Evolutionary conservation across 2,888 invertebrate species (phyloP), one percentile per base, ranked within the genome.

Genomic region (Tiliacea aurago): DNA sequence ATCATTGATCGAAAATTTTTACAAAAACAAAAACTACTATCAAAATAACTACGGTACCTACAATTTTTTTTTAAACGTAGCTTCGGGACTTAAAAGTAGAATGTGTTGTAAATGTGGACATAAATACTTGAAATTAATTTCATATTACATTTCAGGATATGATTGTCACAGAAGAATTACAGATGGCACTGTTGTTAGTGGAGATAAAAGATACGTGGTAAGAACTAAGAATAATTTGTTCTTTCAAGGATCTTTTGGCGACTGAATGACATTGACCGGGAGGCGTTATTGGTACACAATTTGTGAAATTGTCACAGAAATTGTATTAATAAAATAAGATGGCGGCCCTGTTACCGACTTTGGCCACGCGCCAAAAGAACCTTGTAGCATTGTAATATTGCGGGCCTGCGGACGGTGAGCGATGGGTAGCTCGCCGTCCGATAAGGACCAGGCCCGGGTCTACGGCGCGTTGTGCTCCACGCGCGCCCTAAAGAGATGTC

Each of bases 121-220:
- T 37, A 49, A 47, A n/a, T n/a, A 2, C 51, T 23, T 10, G 28
- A 28, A 10, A 41, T 28, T 43, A 15, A 11, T n/a, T 65, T 33
- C 18, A 1, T 59, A 37, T 18, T n/a, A 45, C 1, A 43, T 72
- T 80, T 76, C 41, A 81, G 81, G n/a, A 0, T 70, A 28, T 37
- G 9, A 65, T 55, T 68, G 81, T 28, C 70, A 73, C 53, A 67
- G 81, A 59, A 64, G 81, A 70, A 73, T 81, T 15, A 28, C 56
- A 41, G 43, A 70, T 13, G 81, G 81, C 3, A 28, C 10, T 15
- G 0, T 0, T 15, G 56, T 76, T 10, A 18, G 1, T 1, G 2
- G 0, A 0, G 23, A 55, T 0, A 80, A 76, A 28, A 63, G 0
- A 61, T 81, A 80, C 51, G 11, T 53, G 81, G 81, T 81, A 73